These are phyloP conservation scores for Agrotis puta DNA, from an alignment of 2,888 invertebrate species.

Conservation along the genomic window DNA sequence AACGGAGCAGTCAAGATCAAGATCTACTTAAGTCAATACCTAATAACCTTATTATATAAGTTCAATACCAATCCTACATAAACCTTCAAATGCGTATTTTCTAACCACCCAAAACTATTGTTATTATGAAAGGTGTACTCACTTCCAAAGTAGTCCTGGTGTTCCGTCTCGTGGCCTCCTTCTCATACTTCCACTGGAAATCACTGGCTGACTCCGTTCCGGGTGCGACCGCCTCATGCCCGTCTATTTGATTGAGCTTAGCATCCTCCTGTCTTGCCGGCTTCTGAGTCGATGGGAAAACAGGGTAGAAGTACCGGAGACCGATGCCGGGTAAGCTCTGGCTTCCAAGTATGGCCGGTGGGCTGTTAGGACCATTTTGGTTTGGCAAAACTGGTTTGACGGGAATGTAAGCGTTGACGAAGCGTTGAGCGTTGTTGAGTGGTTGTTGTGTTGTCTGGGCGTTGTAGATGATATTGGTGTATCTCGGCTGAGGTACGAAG, in stretches of 20 bases:
- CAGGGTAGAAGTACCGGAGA: conserved; percentile 84
- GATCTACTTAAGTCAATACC: not conserved
- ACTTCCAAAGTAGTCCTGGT: conserved; percentile 81
- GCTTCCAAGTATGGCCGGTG: conserved; percentile 79
- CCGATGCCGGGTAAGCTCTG: conserved; percentile 85
- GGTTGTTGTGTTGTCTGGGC: conserved; percentile 62
- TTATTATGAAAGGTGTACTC: conserved; percentile 58
- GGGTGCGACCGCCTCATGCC: conserved; percentile 74
- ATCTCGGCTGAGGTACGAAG: conserved; percentile 84
- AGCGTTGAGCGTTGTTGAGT: conserved; percentile 83
- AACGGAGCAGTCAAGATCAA: conserved; percentile 7
- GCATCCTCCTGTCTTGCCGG: conserved; percentile 80
- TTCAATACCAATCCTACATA: not conserved
- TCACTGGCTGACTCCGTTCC: conserved; percentile 78
- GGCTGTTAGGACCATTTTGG: conserved; percentile 13
- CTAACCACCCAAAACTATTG: no score
- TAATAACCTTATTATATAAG: not conserved
- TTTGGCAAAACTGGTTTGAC: conserved; percentile 58
- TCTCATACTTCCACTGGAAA: conserved; percentile 84
- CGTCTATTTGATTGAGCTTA: conserved; percentile 81
- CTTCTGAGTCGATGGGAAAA: conserved; percentile 72
- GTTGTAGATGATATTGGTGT: conserved; percentile 82
- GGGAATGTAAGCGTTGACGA: conserved; percentile 85
- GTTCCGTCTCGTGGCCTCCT: conserved; percentile 79
- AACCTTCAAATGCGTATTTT: no score